Evolutionary conservation across 2,797 vertebrate species (phyloP).

Genomic region (Caiman crocodilus): DNA sequence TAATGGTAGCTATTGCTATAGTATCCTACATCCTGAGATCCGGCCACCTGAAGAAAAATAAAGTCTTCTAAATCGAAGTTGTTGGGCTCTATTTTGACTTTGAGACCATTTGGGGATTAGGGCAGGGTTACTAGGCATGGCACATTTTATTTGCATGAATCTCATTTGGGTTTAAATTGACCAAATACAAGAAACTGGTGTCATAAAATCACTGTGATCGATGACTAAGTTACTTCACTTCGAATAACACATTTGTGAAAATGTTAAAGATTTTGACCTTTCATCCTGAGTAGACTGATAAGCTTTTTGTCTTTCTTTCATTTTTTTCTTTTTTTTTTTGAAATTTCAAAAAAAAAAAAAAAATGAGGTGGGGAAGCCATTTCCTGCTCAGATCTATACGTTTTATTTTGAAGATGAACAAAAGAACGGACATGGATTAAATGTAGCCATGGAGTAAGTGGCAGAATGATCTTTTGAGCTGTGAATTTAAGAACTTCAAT

Average conservation of each 20-base stretch:
- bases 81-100: neutral
- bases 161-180: neutral
- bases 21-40: neutral
- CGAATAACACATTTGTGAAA: too few species aligned
- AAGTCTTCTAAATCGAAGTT: neutral
- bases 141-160: neutral
- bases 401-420: neutral
- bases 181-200: neutral
- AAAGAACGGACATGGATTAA: neutral
- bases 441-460: neutral
- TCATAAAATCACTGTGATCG: too few species aligned
- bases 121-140: neutral
- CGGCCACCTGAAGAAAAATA: too few species aligned
- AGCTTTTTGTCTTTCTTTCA: too few species aligned
- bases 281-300: too few species aligned
- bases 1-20: neutral
- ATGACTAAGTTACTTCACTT: accelerated
- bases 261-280: too few species aligned
- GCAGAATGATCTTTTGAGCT: neutral
- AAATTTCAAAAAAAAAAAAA: neutral
- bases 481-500: neutral
- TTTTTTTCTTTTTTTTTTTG: too few species aligned
- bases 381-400: accelerated
- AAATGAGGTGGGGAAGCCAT: neutral
- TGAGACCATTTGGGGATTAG: neutral